A percentile compares a stretch with the other conserved stretches of the same genome.
phyloP scores from a whole-genome alignment of 1,140 invertebrate species.

The Musca domestica region DNA sequence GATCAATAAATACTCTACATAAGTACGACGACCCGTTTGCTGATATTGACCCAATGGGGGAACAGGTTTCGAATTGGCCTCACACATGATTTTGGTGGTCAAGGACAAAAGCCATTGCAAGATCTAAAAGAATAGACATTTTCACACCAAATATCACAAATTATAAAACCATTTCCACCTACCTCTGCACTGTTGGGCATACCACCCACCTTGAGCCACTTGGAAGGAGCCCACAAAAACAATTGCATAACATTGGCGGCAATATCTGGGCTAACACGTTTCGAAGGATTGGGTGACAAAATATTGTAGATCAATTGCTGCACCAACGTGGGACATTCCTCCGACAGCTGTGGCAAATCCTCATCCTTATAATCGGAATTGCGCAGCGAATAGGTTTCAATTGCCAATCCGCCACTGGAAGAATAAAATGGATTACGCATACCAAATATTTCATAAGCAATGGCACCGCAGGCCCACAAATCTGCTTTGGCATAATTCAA shows the following conservation, averaged over 20 bases:
- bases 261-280: constrained; percentile 67
- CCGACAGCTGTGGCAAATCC: constrained; percentile 66
- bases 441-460: constrained; percentile 86
- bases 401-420: constrained; percentile 33
- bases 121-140: constrained; percentile 56
- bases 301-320: constrained; percentile 65
- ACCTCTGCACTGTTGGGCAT: constrained; percentile 66
- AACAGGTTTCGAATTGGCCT: constrained; percentile 52
- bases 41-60: constrained; percentile 24
- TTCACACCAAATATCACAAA: neutral
- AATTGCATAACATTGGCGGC: constrained; percentile 79
- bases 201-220: constrained; percentile 62
- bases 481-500: constrained; percentile 82
- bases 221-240: constrained; percentile 73
- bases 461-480: constrained; percentile 77
- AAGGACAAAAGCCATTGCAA: constrained; percentile 74
- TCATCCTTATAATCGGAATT: constrained; percentile 67
- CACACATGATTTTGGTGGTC: constrained; percentile 73
- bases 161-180: constrained; percentile 33
- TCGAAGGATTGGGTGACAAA: constrained; percentile 64
- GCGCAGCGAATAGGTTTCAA: constrained; percentile 52
- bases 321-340: constrained; percentile 63
- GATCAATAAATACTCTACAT: constrained; percentile 72
- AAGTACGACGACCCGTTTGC: constrained; percentile 58
- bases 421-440: constrained; percentile 74